These are phyloP conservation scores for Hemichromis elongatus DNA, from an alignment of 2,113 vertebrate genomes.

Conservation along the genomic window DNA sequence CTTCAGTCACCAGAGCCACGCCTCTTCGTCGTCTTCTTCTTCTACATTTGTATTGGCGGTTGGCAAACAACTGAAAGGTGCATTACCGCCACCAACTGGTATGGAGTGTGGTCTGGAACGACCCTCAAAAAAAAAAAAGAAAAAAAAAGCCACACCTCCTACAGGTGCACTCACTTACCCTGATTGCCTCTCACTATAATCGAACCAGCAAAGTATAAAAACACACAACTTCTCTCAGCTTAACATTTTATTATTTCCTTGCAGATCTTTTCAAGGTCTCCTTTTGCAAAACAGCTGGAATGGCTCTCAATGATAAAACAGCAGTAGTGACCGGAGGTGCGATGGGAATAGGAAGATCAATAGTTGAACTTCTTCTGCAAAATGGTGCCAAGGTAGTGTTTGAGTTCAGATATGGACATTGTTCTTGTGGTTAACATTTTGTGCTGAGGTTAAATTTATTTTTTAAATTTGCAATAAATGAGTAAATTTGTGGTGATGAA, in stretches of 20 bases:
- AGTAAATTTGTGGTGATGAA: not conserved
- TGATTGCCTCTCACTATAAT: not conserved
- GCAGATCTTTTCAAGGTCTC: fast-evolving
- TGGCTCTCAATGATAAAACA: slow-evolving; percentile 29
- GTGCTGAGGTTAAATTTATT: not conserved
- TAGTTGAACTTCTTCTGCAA: slow-evolving; percentile 51
- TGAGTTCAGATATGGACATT: not conserved
- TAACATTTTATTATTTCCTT: fast-evolving
- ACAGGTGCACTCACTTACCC: not conserved
- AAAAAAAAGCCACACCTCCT: not conserved
- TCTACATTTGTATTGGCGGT: too few relatives aligned
- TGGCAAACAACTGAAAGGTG: too few relatives aligned
- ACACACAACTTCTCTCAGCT: fast-evolving
- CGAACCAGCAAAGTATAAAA: not conserved
- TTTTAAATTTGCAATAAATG: not conserved
- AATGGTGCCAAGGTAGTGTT: slow-evolving; percentile 59
- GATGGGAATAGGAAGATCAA: slow-evolving; percentile 54
- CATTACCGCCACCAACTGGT: too few relatives aligned
- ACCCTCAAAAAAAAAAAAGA: too few relatives aligned
- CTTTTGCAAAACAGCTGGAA: not conserved
- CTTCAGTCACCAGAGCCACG: not conserved
- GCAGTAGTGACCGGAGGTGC: slow-evolving; percentile 64
- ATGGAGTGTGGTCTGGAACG: too few relatives aligned
- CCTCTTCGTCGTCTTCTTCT: too few relatives aligned
- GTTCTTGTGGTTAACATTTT: not conserved